Evolutionary conservation across 2,797 vertebrate genomes (phyloP), one percentile per base, ranked within the genome.

Genomic region (Etheostoma nigrum): DNA sequence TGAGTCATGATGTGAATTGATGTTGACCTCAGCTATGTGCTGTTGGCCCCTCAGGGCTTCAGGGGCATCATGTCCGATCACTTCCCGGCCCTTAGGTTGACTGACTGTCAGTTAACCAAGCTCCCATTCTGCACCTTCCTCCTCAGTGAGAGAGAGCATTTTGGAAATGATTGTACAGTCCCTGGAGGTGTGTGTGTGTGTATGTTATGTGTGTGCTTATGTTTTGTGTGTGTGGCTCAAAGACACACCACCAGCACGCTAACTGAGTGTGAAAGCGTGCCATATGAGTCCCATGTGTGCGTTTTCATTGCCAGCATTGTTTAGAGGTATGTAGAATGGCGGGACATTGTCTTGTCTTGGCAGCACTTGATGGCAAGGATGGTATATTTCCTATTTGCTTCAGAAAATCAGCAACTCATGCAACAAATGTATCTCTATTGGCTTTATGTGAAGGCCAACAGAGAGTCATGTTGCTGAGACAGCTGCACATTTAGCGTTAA

Each of bases 41-140:
- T 48, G 51, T 54, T 14, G 4, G 65, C n/a, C 64, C 63, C 53
- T 52, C 11, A 0, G 68, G 72, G 66, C 69, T 25, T 33, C 25
- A 25, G 23, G 6, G 33, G 25, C 73, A 30, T 60, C 21, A 49
- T 75, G 70, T 82, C 67, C 79, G 27, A 76, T 48, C 51, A 2
- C 66, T 55, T 60, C 16, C 33, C 18, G 3, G 25, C 72, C 74
- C 57, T 2, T 30, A 58, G 72, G 48, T 33, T 18, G 23, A 68
- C 67, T 58, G 51, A 64, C 58, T 61, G 33, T 58, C 72, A 58
- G 36, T 72, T 82, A 54, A 86, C 86, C 76, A 51, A 86, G 84
- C 76, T 57, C 67, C 44, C 15, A 27, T 53, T 75, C 71, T 52
- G 40, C 72, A 59, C 73, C 60, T 36, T 64, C 18, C 12, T n/a